Evolutionary conservation across 2,888 invertebrate genomes (phyloP).

Genomic region (Lithophane socia): DNA sequence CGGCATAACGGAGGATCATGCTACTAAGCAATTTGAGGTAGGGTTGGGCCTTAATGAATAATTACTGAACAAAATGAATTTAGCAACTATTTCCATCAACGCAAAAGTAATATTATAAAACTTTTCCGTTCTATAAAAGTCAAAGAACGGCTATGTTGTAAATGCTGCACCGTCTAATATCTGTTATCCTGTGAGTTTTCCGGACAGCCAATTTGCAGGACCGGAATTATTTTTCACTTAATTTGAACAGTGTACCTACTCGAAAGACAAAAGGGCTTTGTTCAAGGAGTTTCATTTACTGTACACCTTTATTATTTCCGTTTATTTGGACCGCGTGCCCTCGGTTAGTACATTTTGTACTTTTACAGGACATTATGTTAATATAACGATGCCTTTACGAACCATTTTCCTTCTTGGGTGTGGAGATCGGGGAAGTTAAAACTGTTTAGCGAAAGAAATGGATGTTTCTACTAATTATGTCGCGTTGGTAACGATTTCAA

Average conservation of each 20-base stretch:
- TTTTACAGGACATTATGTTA: conserved; percentile 46
- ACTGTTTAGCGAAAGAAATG: conserved; percentile 1
- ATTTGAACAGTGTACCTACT: conserved; percentile 45
- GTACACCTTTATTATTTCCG: conserved; percentile 42
- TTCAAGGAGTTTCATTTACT: conserved; percentile 47
- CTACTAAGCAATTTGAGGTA: too few species aligned
- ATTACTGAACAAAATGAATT: conserved; percentile 19
- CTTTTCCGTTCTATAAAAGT: conserved; percentile 30
- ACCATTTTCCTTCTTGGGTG: conserved; percentile 28
- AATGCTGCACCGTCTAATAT: conserved; percentile 33
- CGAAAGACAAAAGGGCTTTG: conserved; percentile 42
- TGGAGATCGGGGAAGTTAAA: background rate
- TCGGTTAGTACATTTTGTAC: conserved; percentile 27
- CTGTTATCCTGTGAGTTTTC: conserved; percentile 34
- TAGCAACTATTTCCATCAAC: conserved; percentile 30
- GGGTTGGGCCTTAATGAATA: background rate
- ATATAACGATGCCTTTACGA: conserved; percentile 32
- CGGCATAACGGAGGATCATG: too few species aligned
- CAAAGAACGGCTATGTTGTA: conserved; percentile 18
- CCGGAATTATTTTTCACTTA: conserved; percentile 59
- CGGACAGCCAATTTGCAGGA: conserved; percentile 45
- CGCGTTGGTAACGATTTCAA: background rate
- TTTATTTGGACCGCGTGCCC: conserved; percentile 10
- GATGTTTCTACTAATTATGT: conserved; percentile 4
- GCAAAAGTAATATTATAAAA: conserved; percentile 38